Percentiles rank a stretch among this genome's conserved stretches.
Evolutionary conservation across 1,140 invertebrate genomes (phyloP).

Genomic region (roundworm (Caenorhabditis elegans)): DNA sequence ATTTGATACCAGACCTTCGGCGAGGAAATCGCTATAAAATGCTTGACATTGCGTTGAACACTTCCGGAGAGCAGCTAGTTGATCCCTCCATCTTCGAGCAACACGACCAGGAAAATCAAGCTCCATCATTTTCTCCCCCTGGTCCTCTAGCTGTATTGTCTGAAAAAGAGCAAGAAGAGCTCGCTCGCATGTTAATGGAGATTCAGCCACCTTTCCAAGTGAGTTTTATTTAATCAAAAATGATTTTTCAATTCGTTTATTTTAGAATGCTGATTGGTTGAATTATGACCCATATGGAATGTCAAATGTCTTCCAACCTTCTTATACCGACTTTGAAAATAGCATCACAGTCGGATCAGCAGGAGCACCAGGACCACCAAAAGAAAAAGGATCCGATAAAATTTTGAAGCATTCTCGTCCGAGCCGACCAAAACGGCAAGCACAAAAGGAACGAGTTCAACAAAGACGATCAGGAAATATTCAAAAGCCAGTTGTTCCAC

Average conservation of each 20-base stretch:
- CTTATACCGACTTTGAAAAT: neutral
- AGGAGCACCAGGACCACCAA: neutral
- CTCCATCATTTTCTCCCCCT: neutral
- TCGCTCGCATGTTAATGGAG: neutral
- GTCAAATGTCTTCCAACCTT: neutral
- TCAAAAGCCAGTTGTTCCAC: neutral
- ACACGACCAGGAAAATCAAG: neutral
- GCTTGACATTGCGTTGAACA: neutral
- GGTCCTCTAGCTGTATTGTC: neutral
- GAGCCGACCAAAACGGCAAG: neutral
- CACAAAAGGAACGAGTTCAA: neutral
- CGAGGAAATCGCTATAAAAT: conserved; percentile 1
- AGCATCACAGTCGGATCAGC: neutral
- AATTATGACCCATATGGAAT: neutral
- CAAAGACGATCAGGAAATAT: neutral
- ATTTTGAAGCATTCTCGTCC: neutral
- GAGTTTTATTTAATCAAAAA: neutral
- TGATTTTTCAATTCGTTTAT: neutral
- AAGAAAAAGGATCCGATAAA: neutral
- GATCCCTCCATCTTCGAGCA: neutral
- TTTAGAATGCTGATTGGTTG: neutral
- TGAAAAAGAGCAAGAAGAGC: neutral
- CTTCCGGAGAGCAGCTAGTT: neutral
- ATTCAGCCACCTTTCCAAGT: neutral
- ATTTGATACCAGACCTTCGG: neutral